A percentile compares a stretch with the other conserved stretches of the same genome.
phyloP scores from a whole-genome alignment of 1,140 invertebrate species.

The Agrilus planipennis region DNA sequence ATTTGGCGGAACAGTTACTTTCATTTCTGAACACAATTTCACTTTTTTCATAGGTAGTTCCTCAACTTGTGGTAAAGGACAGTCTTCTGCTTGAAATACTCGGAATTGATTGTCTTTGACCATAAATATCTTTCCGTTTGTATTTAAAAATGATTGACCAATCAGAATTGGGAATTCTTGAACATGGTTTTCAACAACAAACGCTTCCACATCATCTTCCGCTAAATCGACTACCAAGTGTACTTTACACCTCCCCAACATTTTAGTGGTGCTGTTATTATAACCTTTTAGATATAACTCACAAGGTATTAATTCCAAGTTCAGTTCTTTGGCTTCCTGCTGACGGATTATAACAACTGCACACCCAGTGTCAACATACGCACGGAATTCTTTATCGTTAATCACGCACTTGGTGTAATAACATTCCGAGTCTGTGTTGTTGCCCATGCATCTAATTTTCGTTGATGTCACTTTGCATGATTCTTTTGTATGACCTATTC shows the following conservation, averaged over 20 bases:
- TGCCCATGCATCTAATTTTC: neutral
- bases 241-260: neutral
- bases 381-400: neutral
- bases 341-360: slow-evolving; percentile 3
- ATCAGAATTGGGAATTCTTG: no score
- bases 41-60: no score
- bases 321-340: neutral
- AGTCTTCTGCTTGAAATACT: no score
- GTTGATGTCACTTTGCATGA: no score
- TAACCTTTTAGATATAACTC: neutral
- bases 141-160: no score
- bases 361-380: slow-evolving; percentile 7
- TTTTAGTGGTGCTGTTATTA: neutral
- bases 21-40: no score
- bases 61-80: no score
- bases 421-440: neutral
- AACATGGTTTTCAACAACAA: no score
- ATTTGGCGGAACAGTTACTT: no score
- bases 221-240: slow-evolving; percentile 1
- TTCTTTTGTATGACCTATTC: no score
- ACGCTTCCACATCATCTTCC: slow-evolving; percentile 1
- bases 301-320: neutral
- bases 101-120: no score
- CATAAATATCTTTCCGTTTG: no score
- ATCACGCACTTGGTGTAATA: slow-evolving; percentile 3